Conservation (phyloP, 2,113 vertebrate genomes). For the Oncorhynchus kisutch region DNA sequence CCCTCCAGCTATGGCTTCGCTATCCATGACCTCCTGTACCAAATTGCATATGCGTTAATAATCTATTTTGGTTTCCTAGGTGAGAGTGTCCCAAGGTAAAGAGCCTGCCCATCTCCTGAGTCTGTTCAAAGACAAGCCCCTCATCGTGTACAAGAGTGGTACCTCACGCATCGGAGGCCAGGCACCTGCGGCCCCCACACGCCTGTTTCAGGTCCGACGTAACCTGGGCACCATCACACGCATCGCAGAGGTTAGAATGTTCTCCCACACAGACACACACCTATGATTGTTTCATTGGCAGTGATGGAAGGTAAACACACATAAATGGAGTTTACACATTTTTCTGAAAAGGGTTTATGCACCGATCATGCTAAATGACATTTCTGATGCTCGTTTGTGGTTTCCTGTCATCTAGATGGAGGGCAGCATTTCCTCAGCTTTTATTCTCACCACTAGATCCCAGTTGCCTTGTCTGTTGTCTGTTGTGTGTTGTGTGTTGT, state of each 20-base stretch:
- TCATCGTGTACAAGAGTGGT: slow-evolving; percentile 86
- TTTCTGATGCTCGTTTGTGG: too few species aligned
- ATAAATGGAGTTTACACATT: neutral
- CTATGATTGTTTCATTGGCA: neutral
- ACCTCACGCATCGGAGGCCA: slow-evolving; percentile 80
- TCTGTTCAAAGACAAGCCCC: slow-evolving; percentile 86
- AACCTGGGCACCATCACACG: slow-evolving; percentile 84
- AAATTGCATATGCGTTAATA: neutral
- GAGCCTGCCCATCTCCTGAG: slow-evolving; percentile 87
- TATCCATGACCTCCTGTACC: too few species aligned
- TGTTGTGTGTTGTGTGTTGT: slow-evolving; percentile 15
- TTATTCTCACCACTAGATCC: neutral
- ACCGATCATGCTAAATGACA: too few species aligned
- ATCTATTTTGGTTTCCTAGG: slow-evolving; percentile 55
- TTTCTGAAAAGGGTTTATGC: too few species aligned
- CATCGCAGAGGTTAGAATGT: slow-evolving; percentile 81
- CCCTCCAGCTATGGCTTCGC: neutral
- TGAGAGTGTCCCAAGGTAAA: slow-evolving; percentile 88
- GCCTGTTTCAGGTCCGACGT: slow-evolving; percentile 86
- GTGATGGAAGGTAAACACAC: neutral
- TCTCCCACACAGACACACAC: neutral
- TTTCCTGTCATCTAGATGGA: too few species aligned
- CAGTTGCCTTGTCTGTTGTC: neutral
- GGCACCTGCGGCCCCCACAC: slow-evolving; percentile 59
- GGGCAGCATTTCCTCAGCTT: neutral